Evolutionary conservation across 2,797 vertebrate species (phyloP), one percentile per base, ranked within the genome.

Genomic region (Apogon hyalosoma): DNA sequence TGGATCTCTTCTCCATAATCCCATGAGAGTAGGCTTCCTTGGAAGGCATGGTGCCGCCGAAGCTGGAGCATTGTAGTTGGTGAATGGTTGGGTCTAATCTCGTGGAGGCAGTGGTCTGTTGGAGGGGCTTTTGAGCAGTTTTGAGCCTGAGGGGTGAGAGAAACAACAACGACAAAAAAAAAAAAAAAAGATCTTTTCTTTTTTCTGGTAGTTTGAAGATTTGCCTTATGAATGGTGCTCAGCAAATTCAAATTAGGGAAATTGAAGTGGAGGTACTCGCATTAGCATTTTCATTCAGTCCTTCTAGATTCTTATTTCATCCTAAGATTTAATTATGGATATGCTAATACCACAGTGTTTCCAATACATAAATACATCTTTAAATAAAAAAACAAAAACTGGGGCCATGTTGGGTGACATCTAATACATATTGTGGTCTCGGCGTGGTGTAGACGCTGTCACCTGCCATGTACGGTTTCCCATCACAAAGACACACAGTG

Each of bases 11-110:
- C 76, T 55, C 57, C 6, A 6, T 83, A 88, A 92, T 91, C 88
- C 89, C 73, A 69, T 76, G 81, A 74, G 82, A 89, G 77, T 58
- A 14, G 84, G 69, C 77, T 83, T 89, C 86, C 75, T 79, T 65
- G 84, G 87, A 91, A 90, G 85, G 79, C 77, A 83, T 36, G 69
- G 76, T 59, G 75, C 64, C 58, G 77, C 75, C 80, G 58, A 75
- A 81, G 75, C 75, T 41, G 75, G 65, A 72, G 79, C 75, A 88
- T 89, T 90, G 83, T 79, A 82, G 82, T 74, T 82, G 73, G 60
- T 90, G 83, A 90, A 90, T 73, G 79, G 79, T 47, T 69, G 55
- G 80, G 68, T 81, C 83, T 90, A 91, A 91, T 93, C 87, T 89
- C 43, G 19, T 62, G 54, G 66, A 87, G 87, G 79, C 88, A 87